Evolutionary conservation across 1,140 invertebrate genomes (phyloP), one percentile per base, ranked within the genome.

Genomic region (Venustaconcha ellipsiformis): DNA sequence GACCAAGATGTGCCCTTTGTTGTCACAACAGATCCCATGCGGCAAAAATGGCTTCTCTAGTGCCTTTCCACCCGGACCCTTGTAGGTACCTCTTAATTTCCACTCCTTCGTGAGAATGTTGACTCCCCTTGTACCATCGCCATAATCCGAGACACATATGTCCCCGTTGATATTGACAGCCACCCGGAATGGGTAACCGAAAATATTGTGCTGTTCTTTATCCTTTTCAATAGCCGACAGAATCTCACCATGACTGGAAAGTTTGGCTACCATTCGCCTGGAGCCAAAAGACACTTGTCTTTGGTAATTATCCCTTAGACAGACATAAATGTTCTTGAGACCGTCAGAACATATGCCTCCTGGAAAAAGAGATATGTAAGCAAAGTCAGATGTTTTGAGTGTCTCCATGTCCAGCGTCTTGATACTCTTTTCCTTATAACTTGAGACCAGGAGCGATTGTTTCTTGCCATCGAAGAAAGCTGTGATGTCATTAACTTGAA

Each of bases 1-100:
- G 17, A 86, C 78, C 14, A 86, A 71, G 62, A 86, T 81, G 73
- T 84, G 77, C 8, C 82, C 83, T 13, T 81, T 76, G 17, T 62
- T 62, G 67, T 86, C 84, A 60, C 80, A 79, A 23, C 64, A 71
- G 48, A 83, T 76, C 15, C 84, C 84, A 48, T 79, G 82, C 11
- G 80, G 80, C 55, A 78, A 74, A 60, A 83, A 83, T 15, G 78
- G 76, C n/a, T 80, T 74, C 14, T 72, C 71, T 59, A 65, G 73
- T 14, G 20, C 17, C 18, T 58, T 23, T 55, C 67, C 70, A 12
- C 70, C 64, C 5, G 71, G 73, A 8, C 76, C 74, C 62, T 60
- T 71, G 62, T 83, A 83, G 23, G 26, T 59, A 18, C 58, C 70
- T 60, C 73, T 75, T 18, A 80, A 57, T n/a, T 64, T 59, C 12